A percentile compares a stretch with the other conserved stretches of the same genome.
Conservation (phyloP, 37 sponge, comb jelly and placozoan genomes). For the Geodia barretti region DNA sequence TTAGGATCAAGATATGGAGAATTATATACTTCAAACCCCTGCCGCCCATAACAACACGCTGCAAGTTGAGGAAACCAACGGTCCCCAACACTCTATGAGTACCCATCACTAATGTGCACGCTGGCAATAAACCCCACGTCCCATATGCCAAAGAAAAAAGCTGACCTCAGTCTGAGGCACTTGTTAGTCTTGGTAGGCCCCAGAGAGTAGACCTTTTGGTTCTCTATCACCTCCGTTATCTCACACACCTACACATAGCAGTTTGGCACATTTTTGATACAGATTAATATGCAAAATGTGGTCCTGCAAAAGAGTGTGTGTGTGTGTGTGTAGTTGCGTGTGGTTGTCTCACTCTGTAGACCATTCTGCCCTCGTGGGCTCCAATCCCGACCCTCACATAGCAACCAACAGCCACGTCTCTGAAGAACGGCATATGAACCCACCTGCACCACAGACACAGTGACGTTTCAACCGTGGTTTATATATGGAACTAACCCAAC, state of each 20-base stretch:
- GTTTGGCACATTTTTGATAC: no score
- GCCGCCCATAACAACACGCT: no score
- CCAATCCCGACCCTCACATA: slow-evolving; percentile 97
- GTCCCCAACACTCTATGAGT: no score
- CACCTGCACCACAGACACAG: slow-evolving; percentile 70
- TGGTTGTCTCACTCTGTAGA: slow-evolving; percentile 80
- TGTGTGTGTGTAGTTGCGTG: background rate
- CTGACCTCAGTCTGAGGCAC: slow-evolving; percentile 79
- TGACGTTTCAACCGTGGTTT: no score
- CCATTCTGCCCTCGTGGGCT: slow-evolving; percentile 83
- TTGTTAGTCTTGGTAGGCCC: slow-evolving; percentile 89
- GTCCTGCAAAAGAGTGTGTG: background rate
- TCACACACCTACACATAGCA: slow-evolving; percentile 74
- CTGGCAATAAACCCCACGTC: no score
- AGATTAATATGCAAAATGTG: background rate
- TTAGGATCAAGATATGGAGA: no score
- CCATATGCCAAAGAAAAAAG: no score
- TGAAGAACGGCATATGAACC: slow-evolving; percentile 98
- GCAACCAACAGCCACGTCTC: slow-evolving; percentile 77
- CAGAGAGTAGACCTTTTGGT: slow-evolving; percentile 86
- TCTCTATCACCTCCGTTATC: slow-evolving; percentile 83
- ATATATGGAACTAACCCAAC: no score
- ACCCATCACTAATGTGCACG: no score
- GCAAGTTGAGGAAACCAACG: no score
- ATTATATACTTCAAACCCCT: no score